Percentiles rank a stretch among this genome's conserved stretches.
phyloP scores from a whole-genome alignment of 2,888 invertebrate genomes.

The Onchidella celtica region DNA sequence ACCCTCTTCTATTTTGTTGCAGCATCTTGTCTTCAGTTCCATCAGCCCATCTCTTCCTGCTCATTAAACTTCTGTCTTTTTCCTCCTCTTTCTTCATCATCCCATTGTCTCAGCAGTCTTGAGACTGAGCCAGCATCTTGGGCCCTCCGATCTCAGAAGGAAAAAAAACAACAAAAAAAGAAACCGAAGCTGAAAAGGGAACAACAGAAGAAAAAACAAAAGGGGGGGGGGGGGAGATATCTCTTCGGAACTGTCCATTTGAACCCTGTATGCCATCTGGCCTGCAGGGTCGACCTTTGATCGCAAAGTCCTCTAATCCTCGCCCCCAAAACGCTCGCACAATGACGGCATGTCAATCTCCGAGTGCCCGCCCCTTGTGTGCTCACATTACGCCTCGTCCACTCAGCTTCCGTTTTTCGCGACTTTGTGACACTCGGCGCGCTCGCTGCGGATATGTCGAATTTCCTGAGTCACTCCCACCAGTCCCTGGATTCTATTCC shows the following conservation, averaged over 20 bases:
- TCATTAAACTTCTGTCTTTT: background rate
- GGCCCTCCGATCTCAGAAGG: background rate
- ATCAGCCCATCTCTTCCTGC: slow-evolving; percentile 1
- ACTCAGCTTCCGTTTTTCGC: background rate
- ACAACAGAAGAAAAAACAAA: background rate
- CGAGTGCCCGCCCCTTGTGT: background rate
- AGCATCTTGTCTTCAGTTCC: background rate
- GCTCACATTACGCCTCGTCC: background rate
- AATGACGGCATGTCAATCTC: slow-evolving; percentile 29
- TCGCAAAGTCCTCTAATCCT: background rate
- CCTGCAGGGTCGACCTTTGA: slow-evolving; percentile 33
- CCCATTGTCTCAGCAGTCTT: background rate
- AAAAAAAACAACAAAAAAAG: background rate
- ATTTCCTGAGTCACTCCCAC: too few relatives aligned
- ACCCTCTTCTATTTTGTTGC: too few relatives aligned
- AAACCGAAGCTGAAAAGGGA: background rate
- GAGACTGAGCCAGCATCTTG: background rate
- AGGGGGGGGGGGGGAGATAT: background rate
- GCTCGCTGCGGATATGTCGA: too few relatives aligned
- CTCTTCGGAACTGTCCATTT: slow-evolving; percentile 19
- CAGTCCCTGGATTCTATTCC: too few relatives aligned
- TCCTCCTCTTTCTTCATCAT: background rate
- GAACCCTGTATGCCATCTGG: slow-evolving; percentile 38
- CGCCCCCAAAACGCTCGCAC: background rate
- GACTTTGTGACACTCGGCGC: too few relatives aligned